Conservation (phyloP, 2,113 vertebrate genomes). For the Condylura cristata region DNA sequence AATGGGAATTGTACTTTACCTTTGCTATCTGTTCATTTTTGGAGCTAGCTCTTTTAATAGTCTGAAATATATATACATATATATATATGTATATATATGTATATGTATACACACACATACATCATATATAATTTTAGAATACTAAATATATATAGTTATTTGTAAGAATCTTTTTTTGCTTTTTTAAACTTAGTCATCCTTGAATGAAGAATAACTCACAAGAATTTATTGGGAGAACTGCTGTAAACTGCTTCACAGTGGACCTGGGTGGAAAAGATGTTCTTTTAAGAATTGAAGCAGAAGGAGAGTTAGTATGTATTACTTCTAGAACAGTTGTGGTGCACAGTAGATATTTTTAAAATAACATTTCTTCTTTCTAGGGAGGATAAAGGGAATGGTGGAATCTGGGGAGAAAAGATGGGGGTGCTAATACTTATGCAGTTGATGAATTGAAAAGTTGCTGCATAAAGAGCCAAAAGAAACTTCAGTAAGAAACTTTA, state of each 20-base stretch:
- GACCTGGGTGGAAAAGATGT: not conserved
- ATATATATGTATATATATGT: too few relatives aligned
- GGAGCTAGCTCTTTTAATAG: not conserved
- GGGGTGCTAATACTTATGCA: not conserved
- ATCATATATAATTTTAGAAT: too few relatives aligned
- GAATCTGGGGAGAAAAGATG: not conserved
- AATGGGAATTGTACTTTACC: not conserved
- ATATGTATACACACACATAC: too few relatives aligned
- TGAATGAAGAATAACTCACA: not conserved
- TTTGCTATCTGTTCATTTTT: not conserved
- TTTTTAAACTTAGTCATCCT: not conserved
- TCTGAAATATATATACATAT: not conserved
- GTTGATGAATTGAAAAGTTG: not conserved
- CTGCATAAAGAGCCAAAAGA: not conserved
- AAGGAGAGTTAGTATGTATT: not conserved
- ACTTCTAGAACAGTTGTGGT: not conserved
- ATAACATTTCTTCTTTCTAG: constrained; percentile 14
- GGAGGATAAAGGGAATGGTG: not conserved
- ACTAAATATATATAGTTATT: not conserved
- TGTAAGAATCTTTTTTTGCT: not conserved
- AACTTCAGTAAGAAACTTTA: not conserved
- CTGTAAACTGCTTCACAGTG: not conserved
- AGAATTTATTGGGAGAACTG: not conserved
- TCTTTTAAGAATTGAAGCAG: not conserved
- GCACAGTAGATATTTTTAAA: not conserved